A percentile compares a stretch with the other conserved stretches of the same genome.
Conservation (phyloP, 2,113 vertebrate genomes). For the Protobothrops flavoviridis region DNA sequence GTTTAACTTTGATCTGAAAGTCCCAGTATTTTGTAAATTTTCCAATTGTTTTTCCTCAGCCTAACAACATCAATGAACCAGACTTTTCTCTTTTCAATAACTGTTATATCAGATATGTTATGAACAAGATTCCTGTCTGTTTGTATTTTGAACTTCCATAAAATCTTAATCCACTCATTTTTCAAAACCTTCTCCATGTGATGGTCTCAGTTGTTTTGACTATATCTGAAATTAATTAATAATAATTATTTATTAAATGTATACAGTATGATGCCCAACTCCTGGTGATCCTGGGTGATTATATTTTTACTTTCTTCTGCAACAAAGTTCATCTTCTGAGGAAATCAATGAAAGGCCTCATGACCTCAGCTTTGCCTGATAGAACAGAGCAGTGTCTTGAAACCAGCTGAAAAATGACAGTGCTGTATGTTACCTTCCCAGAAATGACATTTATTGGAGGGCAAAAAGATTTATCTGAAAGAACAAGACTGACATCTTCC, state of each 20-base stretch:
- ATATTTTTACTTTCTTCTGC: slow-evolving; percentile 42
- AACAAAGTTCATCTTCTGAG: slow-evolving; percentile 55
- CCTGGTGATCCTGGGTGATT: background rate
- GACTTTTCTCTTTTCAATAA: background rate
- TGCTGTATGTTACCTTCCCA: slow-evolving; percentile 30
- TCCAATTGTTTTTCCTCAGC: background rate
- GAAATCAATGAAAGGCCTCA: slow-evolving; percentile 65
- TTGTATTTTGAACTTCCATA: background rate
- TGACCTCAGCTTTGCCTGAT: slow-evolving; percentile 59
- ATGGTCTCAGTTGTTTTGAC: background rate
- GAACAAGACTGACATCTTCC: slow-evolving; percentile 34
- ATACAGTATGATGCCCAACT: background rate
- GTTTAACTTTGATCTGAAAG: background rate
- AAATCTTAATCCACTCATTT: background rate
- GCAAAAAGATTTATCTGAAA: slow-evolving; percentile 28
- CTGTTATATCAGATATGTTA: background rate
- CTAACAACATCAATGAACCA: background rate
- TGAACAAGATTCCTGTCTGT: background rate
- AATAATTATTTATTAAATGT: background rate
- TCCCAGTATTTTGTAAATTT: background rate
- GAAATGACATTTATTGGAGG: slow-evolving; percentile 23
- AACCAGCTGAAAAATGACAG: slow-evolving; percentile 54
- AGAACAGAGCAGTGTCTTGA: slow-evolving; percentile 29
- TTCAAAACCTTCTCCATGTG: background rate
- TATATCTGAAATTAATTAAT: background rate